Conservation (phyloP, 2,888 invertebrate genomes). For the Steinernema hermaphroditum region DNA sequence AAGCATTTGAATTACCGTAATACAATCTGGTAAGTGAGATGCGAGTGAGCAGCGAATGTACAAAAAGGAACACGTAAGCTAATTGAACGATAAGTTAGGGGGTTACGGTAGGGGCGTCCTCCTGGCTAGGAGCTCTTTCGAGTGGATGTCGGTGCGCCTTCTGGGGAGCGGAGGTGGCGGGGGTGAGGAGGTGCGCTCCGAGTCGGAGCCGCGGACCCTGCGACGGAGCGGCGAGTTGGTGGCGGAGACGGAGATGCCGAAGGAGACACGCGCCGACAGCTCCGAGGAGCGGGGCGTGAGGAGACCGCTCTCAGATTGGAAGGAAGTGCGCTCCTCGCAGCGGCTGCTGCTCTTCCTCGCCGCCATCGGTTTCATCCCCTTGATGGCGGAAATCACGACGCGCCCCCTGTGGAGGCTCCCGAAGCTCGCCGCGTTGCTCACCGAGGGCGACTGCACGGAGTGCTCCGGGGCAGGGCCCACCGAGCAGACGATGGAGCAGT, state of each 20-base stretch:
- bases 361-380: conserved; percentile 11
- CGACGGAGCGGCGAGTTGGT: background rate
- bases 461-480: background rate
- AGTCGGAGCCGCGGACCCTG: background rate
- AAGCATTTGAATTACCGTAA: too few relatives aligned
- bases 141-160: conserved; percentile 23
- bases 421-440: conserved; percentile 18
- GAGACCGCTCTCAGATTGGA: background rate
- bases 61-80: conserved; percentile 7
- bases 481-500: conserved; percentile 33
- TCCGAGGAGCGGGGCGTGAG: background rate
- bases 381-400: conserved; percentile 1
- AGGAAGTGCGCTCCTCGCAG: conserved; percentile 20
- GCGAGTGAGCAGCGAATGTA: conserved; percentile 29
- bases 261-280: background rate
- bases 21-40: conserved; percentile 25
- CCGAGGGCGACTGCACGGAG: background rate
- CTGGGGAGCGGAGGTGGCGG: conserved; percentile 7
- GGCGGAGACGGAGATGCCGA: background rate
- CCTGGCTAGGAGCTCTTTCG: background rate
- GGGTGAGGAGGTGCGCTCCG: background rate
- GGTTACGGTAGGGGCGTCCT: background rate
- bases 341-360: background rate
- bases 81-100: background rate
- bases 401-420: conserved; percentile 14